Evolutionary conservation across 23 tunicate species (phyloP).

Genomic region (Styela clava): DNA sequence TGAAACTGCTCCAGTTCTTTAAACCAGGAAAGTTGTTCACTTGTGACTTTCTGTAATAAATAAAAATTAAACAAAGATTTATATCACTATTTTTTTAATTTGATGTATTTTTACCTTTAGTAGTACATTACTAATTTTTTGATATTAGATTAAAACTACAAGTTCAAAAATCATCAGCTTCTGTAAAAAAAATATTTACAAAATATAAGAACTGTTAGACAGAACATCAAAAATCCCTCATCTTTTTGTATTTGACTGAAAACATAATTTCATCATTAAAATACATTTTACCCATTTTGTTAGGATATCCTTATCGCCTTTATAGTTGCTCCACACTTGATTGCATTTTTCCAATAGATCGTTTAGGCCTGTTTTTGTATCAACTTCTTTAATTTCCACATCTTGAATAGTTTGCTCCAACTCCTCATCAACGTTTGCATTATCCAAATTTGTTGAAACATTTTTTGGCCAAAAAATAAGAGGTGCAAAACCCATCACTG

Average conservation of each 20-base stretch:
- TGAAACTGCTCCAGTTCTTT: slow-evolving; percentile 28
- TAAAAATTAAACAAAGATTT: neutral
- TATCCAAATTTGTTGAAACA: neutral
- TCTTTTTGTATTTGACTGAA: too few relatives aligned
- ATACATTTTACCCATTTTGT: neutral
- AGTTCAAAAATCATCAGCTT: too few relatives aligned
- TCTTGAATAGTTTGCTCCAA: too few relatives aligned
- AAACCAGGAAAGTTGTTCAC: slow-evolving; percentile 38
- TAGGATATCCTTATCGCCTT: neutral
- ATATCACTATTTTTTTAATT: too few relatives aligned
- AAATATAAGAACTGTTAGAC: too few relatives aligned
- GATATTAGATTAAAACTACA: too few relatives aligned
- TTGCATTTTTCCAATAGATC: neutral
- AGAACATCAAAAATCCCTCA: too few relatives aligned
- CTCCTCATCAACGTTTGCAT: neutral
- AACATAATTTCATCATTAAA: neutral
- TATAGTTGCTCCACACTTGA: slow-evolving; percentile 1
- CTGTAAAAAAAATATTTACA: too few relatives aligned
- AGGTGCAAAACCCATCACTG: slow-evolving; percentile 81
- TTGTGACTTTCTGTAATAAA: slow-evolving; percentile 23
- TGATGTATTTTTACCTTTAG: too few relatives aligned
- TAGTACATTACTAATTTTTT: too few relatives aligned
- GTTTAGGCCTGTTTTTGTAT: neutral
- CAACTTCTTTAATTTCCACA: neutral
- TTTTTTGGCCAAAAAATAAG: slow-evolving; percentile 46